Evolutionary conservation across 2,113 vertebrate genomes (phyloP).

Genomic region (Lampris incognitus): DNA sequence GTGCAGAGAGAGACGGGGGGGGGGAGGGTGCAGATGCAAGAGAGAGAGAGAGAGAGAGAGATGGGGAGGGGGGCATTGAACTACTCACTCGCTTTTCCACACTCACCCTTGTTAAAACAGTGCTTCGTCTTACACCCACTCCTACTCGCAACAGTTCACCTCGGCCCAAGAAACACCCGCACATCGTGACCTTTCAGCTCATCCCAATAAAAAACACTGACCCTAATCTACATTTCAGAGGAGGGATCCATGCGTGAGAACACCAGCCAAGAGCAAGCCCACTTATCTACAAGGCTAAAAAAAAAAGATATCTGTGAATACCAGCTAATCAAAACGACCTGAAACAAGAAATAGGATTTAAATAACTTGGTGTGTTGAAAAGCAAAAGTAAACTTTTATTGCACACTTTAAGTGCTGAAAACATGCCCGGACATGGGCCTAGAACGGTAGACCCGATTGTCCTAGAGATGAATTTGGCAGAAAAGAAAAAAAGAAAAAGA

Average conservation of each 20-base stretch:
- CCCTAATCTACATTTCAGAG: slow-evolving; percentile 51
- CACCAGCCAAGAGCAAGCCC: slow-evolving; percentile 13
- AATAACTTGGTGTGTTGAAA: not conserved
- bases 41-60: too few species aligned
- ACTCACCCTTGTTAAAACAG: slow-evolving; percentile 56
- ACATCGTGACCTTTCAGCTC: slow-evolving; percentile 27
- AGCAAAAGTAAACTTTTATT: too few species aligned
- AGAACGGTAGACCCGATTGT: too few species aligned
- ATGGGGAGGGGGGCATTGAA: not conserved
- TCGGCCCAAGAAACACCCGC: slow-evolving; percentile 57
- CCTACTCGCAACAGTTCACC: slow-evolving; percentile 41
- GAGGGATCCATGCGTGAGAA: slow-evolving; percentile 29
- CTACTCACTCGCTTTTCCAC: slow-evolving; percentile 11
- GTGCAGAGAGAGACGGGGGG: not conserved
- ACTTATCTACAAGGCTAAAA: not conserved
- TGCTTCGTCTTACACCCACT: slow-evolving; percentile 54
- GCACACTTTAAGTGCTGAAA: too few species aligned
- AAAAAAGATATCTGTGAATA: not conserved
- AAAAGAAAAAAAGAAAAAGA: too few species aligned
- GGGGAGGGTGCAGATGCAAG: too few species aligned
- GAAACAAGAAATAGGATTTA: too few species aligned
- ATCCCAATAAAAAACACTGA: slow-evolving; percentile 34
- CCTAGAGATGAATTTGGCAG: too few species aligned
- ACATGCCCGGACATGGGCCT: too few species aligned
- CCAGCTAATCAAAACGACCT: too few species aligned